phyloP scores from a whole-genome alignment of 2,797 vertebrate genomes.

The Sebastes matsubarae region DNA sequence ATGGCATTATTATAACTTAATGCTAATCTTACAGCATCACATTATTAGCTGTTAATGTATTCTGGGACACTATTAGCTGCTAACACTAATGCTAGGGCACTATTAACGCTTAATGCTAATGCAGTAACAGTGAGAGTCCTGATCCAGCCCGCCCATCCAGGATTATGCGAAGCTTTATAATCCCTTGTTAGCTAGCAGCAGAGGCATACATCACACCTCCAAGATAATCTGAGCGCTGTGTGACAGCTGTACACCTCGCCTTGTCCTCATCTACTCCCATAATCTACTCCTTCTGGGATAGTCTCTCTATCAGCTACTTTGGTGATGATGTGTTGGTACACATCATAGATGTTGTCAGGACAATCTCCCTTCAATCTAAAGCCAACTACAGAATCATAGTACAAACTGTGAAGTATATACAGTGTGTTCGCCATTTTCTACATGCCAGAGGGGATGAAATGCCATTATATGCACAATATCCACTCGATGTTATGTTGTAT shows the following conservation, averaged over 20 bases:
- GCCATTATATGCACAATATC: neutral
- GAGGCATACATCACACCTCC: constrained; percentile 76
- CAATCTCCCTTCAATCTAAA: constrained; percentile 12
- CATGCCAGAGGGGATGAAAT: neutral
- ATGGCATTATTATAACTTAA: constrained; percentile 67
- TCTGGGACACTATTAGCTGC: constrained; percentile 78
- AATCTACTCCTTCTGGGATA: constrained; percentile 69
- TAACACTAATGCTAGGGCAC: constrained; percentile 74
- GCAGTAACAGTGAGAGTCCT: constrained; percentile 77
- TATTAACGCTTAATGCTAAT: constrained; percentile 79
- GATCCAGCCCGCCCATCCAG: constrained; percentile 77
- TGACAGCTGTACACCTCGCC: constrained; percentile 73
- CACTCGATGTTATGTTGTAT: constrained; percentile 8
- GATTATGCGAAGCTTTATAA: constrained; percentile 77
- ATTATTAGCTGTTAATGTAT: constrained; percentile 78
- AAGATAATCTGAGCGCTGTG: constrained; percentile 67
- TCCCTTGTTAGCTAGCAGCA: constrained; percentile 78
- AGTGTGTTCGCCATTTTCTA: neutral
- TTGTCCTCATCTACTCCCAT: constrained; percentile 70
- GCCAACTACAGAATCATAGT: constrained; percentile 5
- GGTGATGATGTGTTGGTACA: constrained; percentile 18
- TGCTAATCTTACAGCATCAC: constrained; percentile 73
- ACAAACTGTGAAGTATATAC: neutral
- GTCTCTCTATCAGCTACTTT: constrained; percentile 31
- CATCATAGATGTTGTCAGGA: constrained; percentile 30